Base-by-base conservation (phyloP, 2,888 invertebrate genomes). In the Petrophora chlorosata region DNA sequence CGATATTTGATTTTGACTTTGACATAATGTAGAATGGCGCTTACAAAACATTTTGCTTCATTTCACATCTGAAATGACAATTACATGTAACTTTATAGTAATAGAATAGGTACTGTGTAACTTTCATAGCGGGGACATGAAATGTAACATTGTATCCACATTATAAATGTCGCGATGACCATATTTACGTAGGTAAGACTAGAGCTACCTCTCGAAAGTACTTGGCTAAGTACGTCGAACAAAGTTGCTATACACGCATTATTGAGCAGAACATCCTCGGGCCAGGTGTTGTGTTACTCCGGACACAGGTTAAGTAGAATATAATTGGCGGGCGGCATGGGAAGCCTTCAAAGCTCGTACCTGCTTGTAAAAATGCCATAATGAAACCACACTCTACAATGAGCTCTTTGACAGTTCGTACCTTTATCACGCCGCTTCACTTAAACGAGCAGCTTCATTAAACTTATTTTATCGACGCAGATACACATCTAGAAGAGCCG, bases 351-450 rank as follows among this genome's bases (percentile, higher is more conserved):
- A 87, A 88, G 87, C 77, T 68, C 74, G 85, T 87, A 84, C 87
- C 87, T 85, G 85, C 79, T 77, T 85, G 85, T 89, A 88, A 89
- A 88, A 89, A 88, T 88, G 79, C 88, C 82, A 86, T 85, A 85
- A 85, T 85, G 86, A 87, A 89, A 84, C 81, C 78, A 67, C 65
- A 77, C 82, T 82, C 81, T 82, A 87, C 89, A 88, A 87, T 83
- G 73, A 85, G 81, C 85, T 83, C 86, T 88, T 87, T 87, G 89
- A 87, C 89, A 89, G 87, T 85, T 79, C 77, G 80, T 85, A 82
- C 84, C 85, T 87, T 87, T 85, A 86, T 82, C 84, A 87, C 85
- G 86, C 87, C 88, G 85, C 80, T 86, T 76, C 80, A 80, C 85
- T 85, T 85, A 85, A 79, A 82, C 79, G 82, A 76, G 66, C 75